Conservation (phyloP, 2,797 vertebrate species). For the Enteromius paludinosus region DNA sequence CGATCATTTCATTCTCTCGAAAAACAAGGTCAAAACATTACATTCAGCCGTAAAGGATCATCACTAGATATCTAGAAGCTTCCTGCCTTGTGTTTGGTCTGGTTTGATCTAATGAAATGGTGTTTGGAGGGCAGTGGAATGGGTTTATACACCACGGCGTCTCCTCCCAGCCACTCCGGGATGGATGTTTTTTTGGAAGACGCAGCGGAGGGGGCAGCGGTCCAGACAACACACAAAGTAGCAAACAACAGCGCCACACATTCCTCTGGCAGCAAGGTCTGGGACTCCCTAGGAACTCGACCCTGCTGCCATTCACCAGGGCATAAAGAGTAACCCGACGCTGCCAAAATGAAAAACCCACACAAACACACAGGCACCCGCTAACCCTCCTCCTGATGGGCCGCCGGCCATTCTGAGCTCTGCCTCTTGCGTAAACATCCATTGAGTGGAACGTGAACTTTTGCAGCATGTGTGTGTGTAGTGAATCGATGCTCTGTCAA, state of each 20-base stretch:
- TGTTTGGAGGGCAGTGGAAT: constrained; percentile 69
- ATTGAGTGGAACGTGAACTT: constrained; percentile 63
- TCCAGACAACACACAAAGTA: constrained; percentile 71
- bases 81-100: not conserved
- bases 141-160: constrained; percentile 65
- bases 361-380: constrained; percentile 29
- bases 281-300: constrained; percentile 63
- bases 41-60: not conserved
- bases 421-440: constrained; percentile 63
- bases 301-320: constrained; percentile 68
- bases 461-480: constrained; percentile 60
- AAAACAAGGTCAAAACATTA: not conserved
- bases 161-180: constrained; percentile 60
- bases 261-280: constrained; percentile 74
- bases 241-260: constrained; percentile 69
- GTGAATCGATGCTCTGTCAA: constrained; percentile 38
- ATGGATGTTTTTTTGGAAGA: constrained; percentile 61
- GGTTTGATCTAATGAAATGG: constrained; percentile 45
- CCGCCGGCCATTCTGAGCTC: constrained; percentile 69
- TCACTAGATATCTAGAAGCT: constrained; percentile 11
- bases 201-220: constrained; percentile 58
- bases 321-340: constrained; percentile 73
- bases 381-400: constrained; percentile 55
- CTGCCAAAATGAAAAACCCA: constrained; percentile 67
- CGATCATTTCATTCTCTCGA: not conserved